phyloP scores from a whole-genome alignment of 2,113 vertebrate species.

The Takifugu bimaculatus region DNA sequence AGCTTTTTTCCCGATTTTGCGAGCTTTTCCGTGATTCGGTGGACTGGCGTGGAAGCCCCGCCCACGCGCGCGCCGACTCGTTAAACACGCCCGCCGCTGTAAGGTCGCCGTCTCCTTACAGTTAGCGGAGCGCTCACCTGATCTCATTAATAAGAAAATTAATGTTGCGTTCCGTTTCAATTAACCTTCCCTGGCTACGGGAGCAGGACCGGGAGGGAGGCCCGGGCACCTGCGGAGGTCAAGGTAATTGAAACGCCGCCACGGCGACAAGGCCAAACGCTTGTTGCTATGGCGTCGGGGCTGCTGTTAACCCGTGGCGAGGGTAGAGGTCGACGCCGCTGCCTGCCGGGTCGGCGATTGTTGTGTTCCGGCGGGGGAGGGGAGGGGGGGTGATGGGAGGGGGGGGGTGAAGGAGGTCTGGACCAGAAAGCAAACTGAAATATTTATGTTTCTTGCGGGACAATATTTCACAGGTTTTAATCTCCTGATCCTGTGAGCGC shows the following conservation, averaged over 20 bases:
- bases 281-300: slow-evolving; percentile 52
- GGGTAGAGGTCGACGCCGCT: slow-evolving; percentile 37
- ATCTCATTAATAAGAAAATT: slow-evolving; percentile 78
- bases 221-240: slow-evolving; percentile 68
- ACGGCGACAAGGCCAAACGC: slow-evolving; percentile 61
- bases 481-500: slow-evolving; percentile 7
- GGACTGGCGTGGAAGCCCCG: too few species aligned
- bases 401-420: not conserved
- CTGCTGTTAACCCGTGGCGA: slow-evolving; percentile 43
- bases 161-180: slow-evolving; percentile 79
- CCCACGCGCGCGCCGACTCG: too few species aligned
- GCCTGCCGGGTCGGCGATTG: slow-evolving; percentile 35
- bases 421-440: too few species aligned
- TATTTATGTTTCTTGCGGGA: not conserved
- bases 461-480: not conserved
- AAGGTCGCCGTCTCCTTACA: slow-evolving; percentile 54
- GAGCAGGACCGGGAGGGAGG: slow-evolving; percentile 66
- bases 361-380: slow-evolving; percentile 9
- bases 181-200: slow-evolving; percentile 75
- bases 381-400: not conserved
- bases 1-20: too few species aligned
- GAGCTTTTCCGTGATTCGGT: too few species aligned
- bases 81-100: not conserved
- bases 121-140: slow-evolving; percentile 54
- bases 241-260: slow-evolving; percentile 77